Percentiles rank a stretch among this genome's conserved stretches.
These are phyloP conservation scores for Falco cherrug DNA, from an alignment of 2,797 vertebrate species.

Conservation along the genomic window DNA sequence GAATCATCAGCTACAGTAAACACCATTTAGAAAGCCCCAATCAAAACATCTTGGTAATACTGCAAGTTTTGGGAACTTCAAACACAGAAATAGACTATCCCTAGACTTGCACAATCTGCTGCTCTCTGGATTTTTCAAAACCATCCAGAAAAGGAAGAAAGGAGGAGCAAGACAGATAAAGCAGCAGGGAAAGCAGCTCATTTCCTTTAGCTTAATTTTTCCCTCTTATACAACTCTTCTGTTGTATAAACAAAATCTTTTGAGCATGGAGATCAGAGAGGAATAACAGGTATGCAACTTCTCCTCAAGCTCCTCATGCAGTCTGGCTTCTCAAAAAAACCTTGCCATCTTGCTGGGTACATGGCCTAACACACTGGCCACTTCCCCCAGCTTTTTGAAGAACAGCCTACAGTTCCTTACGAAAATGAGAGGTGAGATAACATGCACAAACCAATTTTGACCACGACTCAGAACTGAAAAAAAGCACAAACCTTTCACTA, in stretches of 20 bases:
- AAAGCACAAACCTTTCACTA: background rate
- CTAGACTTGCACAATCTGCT: background rate
- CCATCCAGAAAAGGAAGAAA: background rate
- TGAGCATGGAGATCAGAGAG: background rate
- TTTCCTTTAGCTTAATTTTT: background rate
- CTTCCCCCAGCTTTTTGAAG: background rate
- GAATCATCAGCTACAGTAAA: constrained; percentile 52
- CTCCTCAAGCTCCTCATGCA: background rate
- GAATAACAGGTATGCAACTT: background rate
- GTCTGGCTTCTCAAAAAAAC: background rate
- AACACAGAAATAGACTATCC: background rate
- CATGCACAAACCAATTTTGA: background rate
- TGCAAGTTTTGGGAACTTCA: background rate
- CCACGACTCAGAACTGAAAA: constrained; percentile 7
- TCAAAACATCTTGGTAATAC: constrained; percentile 24
- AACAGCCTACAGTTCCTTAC: background rate
- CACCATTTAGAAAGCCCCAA: constrained; percentile 22
- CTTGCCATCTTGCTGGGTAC: background rate
- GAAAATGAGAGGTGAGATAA: background rate
- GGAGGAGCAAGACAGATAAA: background rate
- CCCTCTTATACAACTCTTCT: background rate
- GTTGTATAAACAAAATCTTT: background rate
- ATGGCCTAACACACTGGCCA: background rate
- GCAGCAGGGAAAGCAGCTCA: background rate
- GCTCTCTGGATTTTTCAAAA: background rate